phyloP scores from a whole-genome alignment of 2,797 vertebrate species.

The Merluccius polli region DNA sequence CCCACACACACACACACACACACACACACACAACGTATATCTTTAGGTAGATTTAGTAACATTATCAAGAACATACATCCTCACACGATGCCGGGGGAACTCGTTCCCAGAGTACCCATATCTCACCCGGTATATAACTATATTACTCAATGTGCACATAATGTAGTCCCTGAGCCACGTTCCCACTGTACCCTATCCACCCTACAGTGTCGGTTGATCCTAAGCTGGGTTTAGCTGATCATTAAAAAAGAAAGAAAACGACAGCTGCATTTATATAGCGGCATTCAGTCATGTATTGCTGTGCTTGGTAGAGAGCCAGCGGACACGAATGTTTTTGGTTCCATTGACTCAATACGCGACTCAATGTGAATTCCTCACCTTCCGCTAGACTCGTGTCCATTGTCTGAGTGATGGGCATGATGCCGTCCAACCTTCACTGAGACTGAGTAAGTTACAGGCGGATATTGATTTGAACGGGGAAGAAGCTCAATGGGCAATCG shows the following conservation, averaged over 20 bases:
- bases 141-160: not conserved
- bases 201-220: too few species aligned
- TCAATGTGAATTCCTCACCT: conserved; percentile 7
- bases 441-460: too few species aligned
- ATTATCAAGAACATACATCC: not conserved
- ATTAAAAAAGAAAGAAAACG: not conserved
- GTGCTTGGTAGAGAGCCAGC: conserved; percentile 5
- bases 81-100: too few species aligned
- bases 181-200: too few species aligned
- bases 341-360: conserved; percentile 15
- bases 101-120: too few species aligned
- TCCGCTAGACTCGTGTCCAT: not conserved
- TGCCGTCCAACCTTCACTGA: not conserved
- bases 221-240: too few species aligned
- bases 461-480: too few species aligned
- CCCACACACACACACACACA: too few species aligned
- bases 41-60: not conserved
- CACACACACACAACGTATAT: not conserved
- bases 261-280: not conserved
- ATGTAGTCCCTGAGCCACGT: not conserved
- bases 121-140: too few species aligned
- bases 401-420: not conserved
- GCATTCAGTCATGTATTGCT: not conserved
- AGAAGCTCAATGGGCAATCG: not conserved
- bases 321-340: conserved; percentile 5